phyloP scores from a whole-genome alignment of 2,797 vertebrate genomes.

The Antennarius maculatus region DNA sequence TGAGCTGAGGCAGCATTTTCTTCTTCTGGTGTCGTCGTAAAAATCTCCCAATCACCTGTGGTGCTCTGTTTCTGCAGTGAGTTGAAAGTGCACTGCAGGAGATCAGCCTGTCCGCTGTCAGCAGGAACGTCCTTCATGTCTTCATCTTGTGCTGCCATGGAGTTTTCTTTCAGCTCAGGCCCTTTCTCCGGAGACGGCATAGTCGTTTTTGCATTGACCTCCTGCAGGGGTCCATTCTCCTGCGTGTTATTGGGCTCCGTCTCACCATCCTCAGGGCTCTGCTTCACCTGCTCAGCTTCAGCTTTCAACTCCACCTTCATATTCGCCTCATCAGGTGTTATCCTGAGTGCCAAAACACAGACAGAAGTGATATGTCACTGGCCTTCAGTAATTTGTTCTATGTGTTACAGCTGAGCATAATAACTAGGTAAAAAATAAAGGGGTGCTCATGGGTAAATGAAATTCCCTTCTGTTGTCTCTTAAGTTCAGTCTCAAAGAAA shows the following conservation, averaged over 20 bases:
- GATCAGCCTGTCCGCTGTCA: slow-evolving; percentile 3
- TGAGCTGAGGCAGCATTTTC: not conserved
- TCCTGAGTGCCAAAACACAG: slow-evolving; percentile 47
- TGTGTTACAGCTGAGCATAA: too few species aligned
- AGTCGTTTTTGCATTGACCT: slow-evolving; percentile 18
- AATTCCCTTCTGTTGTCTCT: too few species aligned
- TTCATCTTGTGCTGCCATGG: slow-evolving; percentile 25
- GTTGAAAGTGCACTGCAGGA: slow-evolving; percentile 48
- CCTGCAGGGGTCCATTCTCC: slow-evolving; percentile 63
- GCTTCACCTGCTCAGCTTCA: slow-evolving; percentile 24
- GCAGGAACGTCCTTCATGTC: slow-evolving; percentile 1
- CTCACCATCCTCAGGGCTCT: slow-evolving; percentile 35
- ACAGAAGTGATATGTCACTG: slow-evolving; percentile 1
- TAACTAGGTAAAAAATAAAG: too few species aligned
- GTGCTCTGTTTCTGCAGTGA: not conserved
- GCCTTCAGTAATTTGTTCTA: too few species aligned
- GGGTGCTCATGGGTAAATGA: too few species aligned
- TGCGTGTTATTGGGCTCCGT: slow-evolving; percentile 40
- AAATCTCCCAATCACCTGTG: not conserved
- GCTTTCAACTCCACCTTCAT: slow-evolving; percentile 13
- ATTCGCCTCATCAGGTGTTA: not conserved
- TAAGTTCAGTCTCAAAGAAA: too few species aligned
- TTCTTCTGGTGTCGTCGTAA: slow-evolving; percentile 24
- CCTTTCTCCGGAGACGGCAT: slow-evolving; percentile 12
- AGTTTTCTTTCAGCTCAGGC: slow-evolving; percentile 20